Percentiles rank a stretch among this genome's conserved stretches.
phyloP scores from a whole-genome alignment of 1,140 invertebrate species.

The Schlechtendalia chinensis region DNA sequence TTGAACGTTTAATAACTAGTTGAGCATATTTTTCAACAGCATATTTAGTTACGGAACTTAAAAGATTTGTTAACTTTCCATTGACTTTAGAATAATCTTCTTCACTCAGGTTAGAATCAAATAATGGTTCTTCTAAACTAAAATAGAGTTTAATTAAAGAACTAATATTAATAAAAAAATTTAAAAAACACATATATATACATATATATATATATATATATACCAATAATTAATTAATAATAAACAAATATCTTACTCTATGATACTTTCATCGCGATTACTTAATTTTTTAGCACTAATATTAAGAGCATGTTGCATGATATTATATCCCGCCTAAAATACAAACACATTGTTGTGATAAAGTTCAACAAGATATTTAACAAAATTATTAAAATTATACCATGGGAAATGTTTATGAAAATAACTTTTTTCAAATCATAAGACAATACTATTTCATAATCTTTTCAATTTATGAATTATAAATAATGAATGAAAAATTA shows the following conservation, averaged over 20 bases:
- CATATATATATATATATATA: too few relatives aligned
- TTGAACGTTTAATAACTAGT: conserved; percentile 54
- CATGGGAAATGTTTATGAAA: not conserved
- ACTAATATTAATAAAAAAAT: conserved; percentile 6
- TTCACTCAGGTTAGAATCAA: conserved; percentile 69
- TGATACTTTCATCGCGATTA: not conserved
- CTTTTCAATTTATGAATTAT: not conserved
- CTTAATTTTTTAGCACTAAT: conserved; percentile 23
- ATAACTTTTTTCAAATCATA: not conserved
- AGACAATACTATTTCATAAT: not conserved
- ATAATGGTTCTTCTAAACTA: conserved; percentile 34
- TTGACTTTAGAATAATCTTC: conserved; percentile 69
- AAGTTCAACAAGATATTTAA: not conserved
- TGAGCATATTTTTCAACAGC: conserved; percentile 87
- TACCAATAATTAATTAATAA: not conserved
- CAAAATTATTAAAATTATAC: not conserved
- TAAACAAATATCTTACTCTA: conserved; percentile 2
- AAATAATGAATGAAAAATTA: not conserved
- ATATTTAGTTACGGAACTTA: conserved; percentile 81
- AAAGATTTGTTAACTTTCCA: conserved; percentile 71
- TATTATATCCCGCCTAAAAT: conserved; percentile 66
- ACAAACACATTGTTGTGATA: conserved; percentile 31
- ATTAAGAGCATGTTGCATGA: conserved; percentile 60
- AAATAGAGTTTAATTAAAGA: not conserved
- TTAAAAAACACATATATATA: too few relatives aligned